phyloP scores from a whole-genome alignment of 2,113 vertebrate genomes.

The Colinus virginianus region DNA sequence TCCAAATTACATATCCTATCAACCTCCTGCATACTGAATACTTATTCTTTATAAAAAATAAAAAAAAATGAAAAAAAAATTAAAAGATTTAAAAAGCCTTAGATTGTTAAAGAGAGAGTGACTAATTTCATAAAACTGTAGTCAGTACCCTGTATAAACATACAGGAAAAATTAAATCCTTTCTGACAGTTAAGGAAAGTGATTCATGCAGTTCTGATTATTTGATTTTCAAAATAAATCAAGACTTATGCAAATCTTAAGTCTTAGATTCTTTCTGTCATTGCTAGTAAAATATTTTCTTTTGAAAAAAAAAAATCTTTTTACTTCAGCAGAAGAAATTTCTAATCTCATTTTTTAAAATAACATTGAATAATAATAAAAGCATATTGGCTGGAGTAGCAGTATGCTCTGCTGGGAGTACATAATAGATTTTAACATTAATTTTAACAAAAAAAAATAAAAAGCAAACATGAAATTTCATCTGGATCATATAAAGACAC shows the following conservation, averaged over 20 bases:
- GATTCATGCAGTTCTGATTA: conserved; percentile 37
- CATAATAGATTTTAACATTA: background rate
- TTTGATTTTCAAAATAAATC: conserved; percentile 57
- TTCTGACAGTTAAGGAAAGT: conserved; percentile 41
- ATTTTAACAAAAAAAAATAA: background rate
- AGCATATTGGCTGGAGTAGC: background rate
- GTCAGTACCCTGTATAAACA: background rate
- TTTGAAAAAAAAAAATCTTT: background rate
- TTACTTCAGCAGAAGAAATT: background rate
- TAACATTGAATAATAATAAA: background rate
- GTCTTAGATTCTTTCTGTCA: background rate
- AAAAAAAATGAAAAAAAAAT: background rate
- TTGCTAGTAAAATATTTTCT: background rate
- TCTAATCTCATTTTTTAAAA: conserved; percentile 5
- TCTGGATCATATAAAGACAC: background rate
- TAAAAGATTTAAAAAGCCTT: background rate
- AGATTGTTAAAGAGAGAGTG: conserved; percentile 3
- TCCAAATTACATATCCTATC: background rate
- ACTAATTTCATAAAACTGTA: conserved; percentile 51
- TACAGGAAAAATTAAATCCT: conserved; percentile 8
- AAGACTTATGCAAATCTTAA: conserved; percentile 4
- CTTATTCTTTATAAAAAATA: background rate
- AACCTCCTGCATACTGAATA: background rate
- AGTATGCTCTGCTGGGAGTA: background rate
- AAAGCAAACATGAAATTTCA: background rate